phyloP scores from a whole-genome alignment of 2,888 invertebrate species.

The Oxycera nigricornis region DNA sequence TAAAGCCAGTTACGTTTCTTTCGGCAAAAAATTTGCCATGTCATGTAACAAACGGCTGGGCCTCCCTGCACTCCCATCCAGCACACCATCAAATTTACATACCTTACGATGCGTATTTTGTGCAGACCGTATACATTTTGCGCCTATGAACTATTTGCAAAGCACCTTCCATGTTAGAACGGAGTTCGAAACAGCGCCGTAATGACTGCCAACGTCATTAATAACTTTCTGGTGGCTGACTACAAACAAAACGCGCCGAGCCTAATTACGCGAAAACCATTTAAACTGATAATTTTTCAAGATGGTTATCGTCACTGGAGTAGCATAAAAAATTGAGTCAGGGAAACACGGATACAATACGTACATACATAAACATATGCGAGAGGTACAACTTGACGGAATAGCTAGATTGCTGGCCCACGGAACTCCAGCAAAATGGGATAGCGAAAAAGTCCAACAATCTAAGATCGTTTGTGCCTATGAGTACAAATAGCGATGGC shows the following conservation, averaged over 20 bases:
- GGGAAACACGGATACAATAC: constrained; percentile 37
- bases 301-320: constrained; percentile 58
- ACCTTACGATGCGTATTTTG: neutral
- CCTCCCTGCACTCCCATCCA: too few species aligned
- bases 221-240: constrained; percentile 47
- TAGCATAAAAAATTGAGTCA: constrained; percentile 42
- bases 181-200: constrained; percentile 7
- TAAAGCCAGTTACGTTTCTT: neutral
- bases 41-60: too few species aligned
- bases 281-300: constrained; percentile 62
- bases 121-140: constrained; percentile 6
- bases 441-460: neutral
- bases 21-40: too few species aligned
- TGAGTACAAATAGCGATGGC: constrained; percentile 14
- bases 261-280: constrained; percentile 63
- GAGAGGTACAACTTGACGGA: neutral
- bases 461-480: constrained; percentile 14
- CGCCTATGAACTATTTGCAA: constrained; percentile 29
- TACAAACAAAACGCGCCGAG: constrained; percentile 50
- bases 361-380: neutral
- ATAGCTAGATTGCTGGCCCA: too few species aligned
- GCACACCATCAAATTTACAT: neutral
- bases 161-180: neutral
- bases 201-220: constrained; percentile 44
- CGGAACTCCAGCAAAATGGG: constrained; percentile 25